Percentiles rank a stretch among this genome's conserved stretches.
phyloP scores from a whole-genome alignment of 2,113 vertebrate species.

The Zapus hudsonius region DNA sequence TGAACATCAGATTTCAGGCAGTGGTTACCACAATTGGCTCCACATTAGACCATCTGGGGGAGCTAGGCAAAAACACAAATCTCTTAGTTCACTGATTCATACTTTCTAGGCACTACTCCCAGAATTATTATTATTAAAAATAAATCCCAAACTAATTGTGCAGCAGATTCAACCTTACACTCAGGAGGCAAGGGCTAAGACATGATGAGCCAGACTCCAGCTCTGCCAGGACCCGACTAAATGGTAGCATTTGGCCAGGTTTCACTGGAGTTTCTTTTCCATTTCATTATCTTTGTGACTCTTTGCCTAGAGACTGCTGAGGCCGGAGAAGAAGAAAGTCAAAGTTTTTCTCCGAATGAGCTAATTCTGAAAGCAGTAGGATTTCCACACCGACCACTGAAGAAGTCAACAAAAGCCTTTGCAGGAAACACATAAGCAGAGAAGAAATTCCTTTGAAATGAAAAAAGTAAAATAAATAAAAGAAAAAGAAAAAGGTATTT shows the following conservation, averaged over 20 bases:
- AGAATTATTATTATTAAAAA: slow-evolving; percentile 36
- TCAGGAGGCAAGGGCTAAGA: background rate
- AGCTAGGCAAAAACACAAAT: background rate
- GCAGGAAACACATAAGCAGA: background rate
- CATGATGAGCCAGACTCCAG: background rate
- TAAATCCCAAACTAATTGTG: background rate
- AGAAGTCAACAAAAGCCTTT: background rate
- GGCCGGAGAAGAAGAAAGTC: background rate
- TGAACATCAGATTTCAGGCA: background rate
- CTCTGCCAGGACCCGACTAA: background rate
- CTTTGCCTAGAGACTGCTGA: background rate
- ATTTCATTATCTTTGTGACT: background rate
- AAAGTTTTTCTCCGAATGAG: background rate
- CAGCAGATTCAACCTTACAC: background rate
- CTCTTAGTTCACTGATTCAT: slow-evolving; percentile 8
- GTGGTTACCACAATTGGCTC: slow-evolving; percentile 4
- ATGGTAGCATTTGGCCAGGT: background rate
- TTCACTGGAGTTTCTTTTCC: background rate
- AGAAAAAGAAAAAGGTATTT: background rate
- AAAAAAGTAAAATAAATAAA: too few relatives aligned
- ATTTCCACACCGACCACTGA: background rate
- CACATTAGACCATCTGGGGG: background rate
- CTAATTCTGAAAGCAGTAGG: background rate
- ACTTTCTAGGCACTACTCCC: slow-evolving; percentile 62
- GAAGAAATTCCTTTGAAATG: background rate